These are phyloP conservation scores for Geophilus truncorum DNA, from an alignment of 2,888 invertebrate species.

Conservation along the genomic window DNA sequence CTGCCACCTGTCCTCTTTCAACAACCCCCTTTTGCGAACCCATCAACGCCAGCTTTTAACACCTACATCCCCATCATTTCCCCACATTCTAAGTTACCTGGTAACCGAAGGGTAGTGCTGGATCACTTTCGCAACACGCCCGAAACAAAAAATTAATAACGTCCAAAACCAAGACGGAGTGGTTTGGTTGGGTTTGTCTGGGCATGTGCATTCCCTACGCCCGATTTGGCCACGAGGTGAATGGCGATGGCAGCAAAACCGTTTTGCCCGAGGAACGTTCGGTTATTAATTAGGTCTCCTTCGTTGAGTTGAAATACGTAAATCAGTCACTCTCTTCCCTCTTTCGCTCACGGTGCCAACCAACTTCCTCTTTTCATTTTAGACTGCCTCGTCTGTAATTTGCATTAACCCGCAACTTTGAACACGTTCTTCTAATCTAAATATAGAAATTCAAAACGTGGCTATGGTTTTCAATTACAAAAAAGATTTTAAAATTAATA, in stretches of 20 bases:
- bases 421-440: too few species aligned
- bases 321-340: neutral
- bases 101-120: neutral
- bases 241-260: neutral
- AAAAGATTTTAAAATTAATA: too few species aligned
- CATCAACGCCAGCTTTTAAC: constrained; percentile 15
- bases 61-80: neutral
- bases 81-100: neutral
- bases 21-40: neutral
- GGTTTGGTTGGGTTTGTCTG: neutral
- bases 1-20: constrained; percentile 11
- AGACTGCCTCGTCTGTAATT: neutral
- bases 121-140: neutral
- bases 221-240: neutral
- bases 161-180: neutral
- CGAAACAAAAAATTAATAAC: neutral
- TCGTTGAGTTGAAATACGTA: neutral
- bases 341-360: neutral
- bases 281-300: constrained; percentile 12
- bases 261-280: neutral
- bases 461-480: too few species aligned
- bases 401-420: neutral
- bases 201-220: neutral
- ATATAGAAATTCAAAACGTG: too few species aligned
- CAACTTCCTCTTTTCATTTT: too few species aligned